A percentile compares a stretch with the other conserved stretches of the same genome.
Conservation (phyloP, 2,797 vertebrate species). For the Toxotes lorentzi region DNA sequence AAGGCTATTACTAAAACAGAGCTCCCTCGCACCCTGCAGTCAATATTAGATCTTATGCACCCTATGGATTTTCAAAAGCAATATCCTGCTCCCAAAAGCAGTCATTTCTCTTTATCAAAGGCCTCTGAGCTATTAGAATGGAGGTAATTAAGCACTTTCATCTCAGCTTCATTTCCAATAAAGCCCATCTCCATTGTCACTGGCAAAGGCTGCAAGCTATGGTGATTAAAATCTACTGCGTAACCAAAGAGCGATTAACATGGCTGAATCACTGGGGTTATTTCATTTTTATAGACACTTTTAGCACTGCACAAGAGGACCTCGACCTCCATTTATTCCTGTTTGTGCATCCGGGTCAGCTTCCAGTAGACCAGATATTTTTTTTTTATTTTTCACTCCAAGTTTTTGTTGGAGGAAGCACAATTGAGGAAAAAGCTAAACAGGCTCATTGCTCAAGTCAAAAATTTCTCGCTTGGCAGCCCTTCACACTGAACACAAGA, state of each 20-base stretch:
- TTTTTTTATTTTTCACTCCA: constrained; percentile 7
- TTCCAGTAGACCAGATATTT: constrained; percentile 9
- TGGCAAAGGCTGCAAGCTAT: constrained; percentile 63
- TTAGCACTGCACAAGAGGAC: constrained; percentile 50
- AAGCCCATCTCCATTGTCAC: constrained; percentile 69
- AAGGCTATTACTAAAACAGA: constrained; percentile 73
- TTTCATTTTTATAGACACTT: constrained; percentile 72
- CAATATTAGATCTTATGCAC: constrained; percentile 72
- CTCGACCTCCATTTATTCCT: constrained; percentile 48
- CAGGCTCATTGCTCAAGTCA: constrained; percentile 36
- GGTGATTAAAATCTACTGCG: constrained; percentile 75
- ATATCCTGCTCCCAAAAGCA: constrained; percentile 76
- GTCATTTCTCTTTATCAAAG: constrained; percentile 76
- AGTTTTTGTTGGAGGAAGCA: constrained; percentile 37
- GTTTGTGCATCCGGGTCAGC: constrained; percentile 60
- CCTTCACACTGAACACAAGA: constrained; percentile 42
- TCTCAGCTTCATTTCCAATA: constrained; percentile 77
- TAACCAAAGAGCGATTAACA: constrained; percentile 74
- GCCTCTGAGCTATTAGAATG: constrained; percentile 74
- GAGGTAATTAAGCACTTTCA: constrained; percentile 82
- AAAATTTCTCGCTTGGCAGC: constrained; percentile 57
- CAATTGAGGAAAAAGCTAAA: constrained; percentile 42
- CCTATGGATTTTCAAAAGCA: constrained; percentile 81
- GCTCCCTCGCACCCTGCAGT: constrained; percentile 52
- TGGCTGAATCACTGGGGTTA: constrained; percentile 64